phyloP scores from a whole-genome alignment of 2,888 invertebrate species.

The Laothoe populi region DNA sequence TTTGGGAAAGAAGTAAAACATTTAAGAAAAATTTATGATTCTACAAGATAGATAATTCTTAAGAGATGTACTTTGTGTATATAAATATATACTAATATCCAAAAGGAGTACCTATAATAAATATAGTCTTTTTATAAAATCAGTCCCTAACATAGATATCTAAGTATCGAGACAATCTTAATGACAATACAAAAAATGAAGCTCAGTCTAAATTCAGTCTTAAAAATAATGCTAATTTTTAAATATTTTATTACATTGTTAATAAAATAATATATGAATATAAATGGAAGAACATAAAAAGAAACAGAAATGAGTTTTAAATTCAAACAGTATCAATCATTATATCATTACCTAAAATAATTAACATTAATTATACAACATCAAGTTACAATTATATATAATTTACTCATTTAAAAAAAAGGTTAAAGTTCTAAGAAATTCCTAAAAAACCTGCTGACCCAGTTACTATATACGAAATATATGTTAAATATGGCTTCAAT shows the following conservation, averaged over 20 bases:
- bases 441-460: too few relatives aligned
- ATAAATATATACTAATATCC: constrained; percentile 16
- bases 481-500: too few relatives aligned
- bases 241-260: neutral
- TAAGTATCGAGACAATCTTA: constrained; percentile 9
- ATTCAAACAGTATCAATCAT: neutral
- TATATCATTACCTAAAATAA: constrained; percentile 2
- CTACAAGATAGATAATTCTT: neutral
- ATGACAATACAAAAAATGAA: constrained; percentile 15
- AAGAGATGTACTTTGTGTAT: neutral
- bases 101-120: constrained; percentile 18
- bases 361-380: constrained; percentile 16
- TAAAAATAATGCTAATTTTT: constrained; percentile 8
- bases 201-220: constrained; percentile 23
- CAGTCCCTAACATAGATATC: constrained; percentile 17
- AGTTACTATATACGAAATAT: too few relatives aligned
- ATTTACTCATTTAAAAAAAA: too few relatives aligned
- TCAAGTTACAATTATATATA: constrained; percentile 10
- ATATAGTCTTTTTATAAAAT: constrained; percentile 18
- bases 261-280: neutral
- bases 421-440: too few relatives aligned
- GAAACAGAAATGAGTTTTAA: neutral
- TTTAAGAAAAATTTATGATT: neutral
- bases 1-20: neutral
- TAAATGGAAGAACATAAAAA: neutral